These are phyloP conservation scores for Leucophora obtusa DNA, from an alignment of 2,888 invertebrate genomes.

Conservation along the genomic window DNA sequence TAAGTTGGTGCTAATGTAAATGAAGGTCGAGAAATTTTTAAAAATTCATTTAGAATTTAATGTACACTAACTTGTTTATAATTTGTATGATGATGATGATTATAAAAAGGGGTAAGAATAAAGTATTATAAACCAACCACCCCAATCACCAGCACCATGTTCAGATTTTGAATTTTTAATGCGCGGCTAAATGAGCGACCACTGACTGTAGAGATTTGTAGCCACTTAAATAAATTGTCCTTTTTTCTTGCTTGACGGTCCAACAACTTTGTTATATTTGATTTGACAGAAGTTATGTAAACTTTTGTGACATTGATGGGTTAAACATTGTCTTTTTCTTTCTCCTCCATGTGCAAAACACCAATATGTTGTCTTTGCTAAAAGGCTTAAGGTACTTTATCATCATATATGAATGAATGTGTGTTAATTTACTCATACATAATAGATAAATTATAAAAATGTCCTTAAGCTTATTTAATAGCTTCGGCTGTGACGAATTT, in stretches of 20 bases:
- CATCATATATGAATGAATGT: neutral
- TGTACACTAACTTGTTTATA: neutral
- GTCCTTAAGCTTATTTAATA: constrained; percentile 48
- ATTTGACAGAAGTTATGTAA: constrained; percentile 40
- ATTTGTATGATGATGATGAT: neutral
- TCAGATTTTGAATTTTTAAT: constrained; percentile 73
- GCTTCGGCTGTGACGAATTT: no score
- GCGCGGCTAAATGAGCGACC: constrained; percentile 74
- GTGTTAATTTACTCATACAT: constrained; percentile 68
- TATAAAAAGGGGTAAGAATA: constrained; percentile 28
- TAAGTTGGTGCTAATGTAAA: constrained; percentile 30
- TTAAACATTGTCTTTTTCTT: constrained; percentile 52
- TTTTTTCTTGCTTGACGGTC: constrained; percentile 38
- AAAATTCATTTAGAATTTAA: constrained; percentile 44
- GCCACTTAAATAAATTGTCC: constrained; percentile 58
- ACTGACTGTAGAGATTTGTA: constrained; percentile 60
- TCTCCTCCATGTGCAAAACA: constrained; percentile 36
- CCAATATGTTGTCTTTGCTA: constrained; percentile 38
- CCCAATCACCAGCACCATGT: constrained; percentile 41
- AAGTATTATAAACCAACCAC: constrained; percentile 33
- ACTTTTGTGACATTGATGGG: constrained; percentile 50
- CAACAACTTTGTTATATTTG: constrained; percentile 41
- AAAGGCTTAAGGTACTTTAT: constrained; percentile 54
- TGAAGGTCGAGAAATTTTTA: constrained; percentile 22
- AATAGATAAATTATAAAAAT: constrained; percentile 77